Percentiles rank a stretch among this genome's conserved stretches.
Evolutionary conservation across 2,113 vertebrate species (phyloP).

Genomic region (Girardinichthys multiradiatus): DNA sequence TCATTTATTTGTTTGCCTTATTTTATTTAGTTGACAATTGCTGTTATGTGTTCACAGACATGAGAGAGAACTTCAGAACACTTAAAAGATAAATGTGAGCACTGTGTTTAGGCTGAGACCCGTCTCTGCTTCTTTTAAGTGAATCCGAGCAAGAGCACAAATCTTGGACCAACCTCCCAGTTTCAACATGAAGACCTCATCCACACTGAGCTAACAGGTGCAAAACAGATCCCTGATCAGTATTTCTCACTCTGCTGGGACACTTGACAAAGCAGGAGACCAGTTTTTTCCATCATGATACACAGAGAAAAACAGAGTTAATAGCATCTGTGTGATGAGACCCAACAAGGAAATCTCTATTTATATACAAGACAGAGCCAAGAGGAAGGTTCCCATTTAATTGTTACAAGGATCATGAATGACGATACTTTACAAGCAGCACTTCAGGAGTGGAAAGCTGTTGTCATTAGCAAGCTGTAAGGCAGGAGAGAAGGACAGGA

Average conservation of each 20-base stretch:
- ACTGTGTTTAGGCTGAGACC: constrained; percentile 71
- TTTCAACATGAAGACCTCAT: constrained; percentile 14
- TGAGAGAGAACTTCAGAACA: constrained; percentile 81
- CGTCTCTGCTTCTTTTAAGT: constrained; percentile 43
- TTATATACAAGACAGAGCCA: constrained; percentile 85
- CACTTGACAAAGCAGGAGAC: constrained; percentile 53
- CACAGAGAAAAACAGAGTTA: constrained; percentile 71
- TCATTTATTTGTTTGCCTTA: constrained; percentile 77
- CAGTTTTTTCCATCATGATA: constrained; percentile 70
- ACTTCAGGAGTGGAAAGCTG: constrained; percentile 56
- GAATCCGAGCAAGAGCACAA: constrained; percentile 44
- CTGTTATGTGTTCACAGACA: constrained; percentile 84
- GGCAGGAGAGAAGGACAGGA: constrained; percentile 60
- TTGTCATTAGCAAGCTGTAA: constrained; percentile 67
- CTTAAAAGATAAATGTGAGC: constrained; percentile 78
- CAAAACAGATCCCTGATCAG: constrained; percentile 38
- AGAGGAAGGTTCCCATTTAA: constrained; percentile 71
- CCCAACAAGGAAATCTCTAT: constrained; percentile 77
- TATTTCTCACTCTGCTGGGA: constrained; percentile 40
- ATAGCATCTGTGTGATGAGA: constrained; percentile 73
- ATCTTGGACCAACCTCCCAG: constrained; percentile 15
- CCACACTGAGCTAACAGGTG: constrained; percentile 36
- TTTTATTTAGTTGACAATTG: constrained; percentile 77
- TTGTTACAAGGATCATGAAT: constrained; percentile 70
- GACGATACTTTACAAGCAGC: constrained; percentile 76